phyloP scores from a whole-genome alignment of 2,113 vertebrate genomes.

The Caloenas nicobarica region DNA sequence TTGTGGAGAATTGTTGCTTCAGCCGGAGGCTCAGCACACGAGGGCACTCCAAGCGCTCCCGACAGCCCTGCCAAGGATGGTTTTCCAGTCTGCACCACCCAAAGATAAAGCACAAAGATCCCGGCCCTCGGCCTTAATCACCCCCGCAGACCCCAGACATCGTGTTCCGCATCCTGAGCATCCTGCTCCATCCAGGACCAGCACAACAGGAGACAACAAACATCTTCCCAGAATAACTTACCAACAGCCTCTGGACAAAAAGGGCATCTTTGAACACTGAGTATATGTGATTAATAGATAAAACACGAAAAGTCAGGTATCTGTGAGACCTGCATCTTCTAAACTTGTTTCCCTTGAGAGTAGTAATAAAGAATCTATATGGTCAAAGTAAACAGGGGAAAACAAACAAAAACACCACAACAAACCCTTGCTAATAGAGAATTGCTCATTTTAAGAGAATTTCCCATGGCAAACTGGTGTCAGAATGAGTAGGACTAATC shows the following conservation, averaged over 20 bases:
- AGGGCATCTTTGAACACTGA: background rate
- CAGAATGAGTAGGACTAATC: background rate
- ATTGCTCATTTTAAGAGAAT: background rate
- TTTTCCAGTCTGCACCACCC: background rate
- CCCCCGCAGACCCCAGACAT: background rate
- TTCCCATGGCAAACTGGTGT: background rate
- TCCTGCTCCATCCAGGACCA: background rate
- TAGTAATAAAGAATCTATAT: background rate
- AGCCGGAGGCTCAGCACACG: background rate
- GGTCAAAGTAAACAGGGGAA: fast-evolving
- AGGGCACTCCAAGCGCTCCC: conserved; percentile 13
- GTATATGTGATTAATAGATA: background rate
- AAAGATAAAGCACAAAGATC: background rate
- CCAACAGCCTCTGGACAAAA: background rate
- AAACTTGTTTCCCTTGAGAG: background rate
- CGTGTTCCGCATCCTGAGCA: background rate
- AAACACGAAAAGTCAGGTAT: background rate
- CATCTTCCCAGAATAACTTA: fast-evolving
- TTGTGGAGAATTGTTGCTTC: background rate
- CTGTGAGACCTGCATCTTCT: background rate
- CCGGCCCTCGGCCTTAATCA: background rate
- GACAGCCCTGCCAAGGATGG: background rate
- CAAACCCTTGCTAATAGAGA: background rate
- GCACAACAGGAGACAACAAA: background rate
- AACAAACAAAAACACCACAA: background rate